These are phyloP conservation scores for Barypeithes pellucidus DNA, from an alignment of 2,888 invertebrate genomes.

Conservation along the genomic window DNA sequence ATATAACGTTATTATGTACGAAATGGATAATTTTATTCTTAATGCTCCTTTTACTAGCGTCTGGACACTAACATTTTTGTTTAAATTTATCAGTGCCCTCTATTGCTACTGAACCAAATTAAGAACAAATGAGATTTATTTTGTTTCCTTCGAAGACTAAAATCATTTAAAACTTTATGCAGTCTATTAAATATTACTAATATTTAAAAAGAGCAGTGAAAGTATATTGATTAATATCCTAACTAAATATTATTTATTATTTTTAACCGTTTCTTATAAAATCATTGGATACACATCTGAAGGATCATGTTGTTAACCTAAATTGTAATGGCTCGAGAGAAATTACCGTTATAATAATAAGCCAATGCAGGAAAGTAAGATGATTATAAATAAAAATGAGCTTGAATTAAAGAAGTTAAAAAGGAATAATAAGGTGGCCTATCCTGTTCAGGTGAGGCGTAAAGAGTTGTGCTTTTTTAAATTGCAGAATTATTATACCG, in stretches of 20 bases:
- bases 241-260: neutral
- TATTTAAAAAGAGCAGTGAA: too few species aligned
- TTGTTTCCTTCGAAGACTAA: too few species aligned
- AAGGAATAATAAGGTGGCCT: neutral
- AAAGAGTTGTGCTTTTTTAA: neutral
- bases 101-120: too few species aligned
- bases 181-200: too few species aligned
- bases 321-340: conserved; percentile 17
- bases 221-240: neutral
- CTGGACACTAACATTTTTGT: too few species aligned
- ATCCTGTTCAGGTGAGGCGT: conserved; percentile 1
- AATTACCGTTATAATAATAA: conserved; percentile 29
- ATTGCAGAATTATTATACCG: too few species aligned
- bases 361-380: conserved; percentile 21
- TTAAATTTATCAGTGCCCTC: too few species aligned
- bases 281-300: conserved; percentile 19
- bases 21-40: too few species aligned
- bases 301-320: conserved; percentile 22
- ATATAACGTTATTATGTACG: too few species aligned
- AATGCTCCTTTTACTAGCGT: too few species aligned
- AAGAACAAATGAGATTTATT: too few species aligned
- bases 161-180: too few species aligned
- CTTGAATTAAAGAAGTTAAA: neutral
- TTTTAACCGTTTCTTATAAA: neutral
- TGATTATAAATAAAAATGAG: conserved; percentile 12